Evolutionary conservation across 2,888 invertebrate species (phyloP), one percentile per base, ranked within the genome.

Genomic region (Andrena minutula): DNA sequence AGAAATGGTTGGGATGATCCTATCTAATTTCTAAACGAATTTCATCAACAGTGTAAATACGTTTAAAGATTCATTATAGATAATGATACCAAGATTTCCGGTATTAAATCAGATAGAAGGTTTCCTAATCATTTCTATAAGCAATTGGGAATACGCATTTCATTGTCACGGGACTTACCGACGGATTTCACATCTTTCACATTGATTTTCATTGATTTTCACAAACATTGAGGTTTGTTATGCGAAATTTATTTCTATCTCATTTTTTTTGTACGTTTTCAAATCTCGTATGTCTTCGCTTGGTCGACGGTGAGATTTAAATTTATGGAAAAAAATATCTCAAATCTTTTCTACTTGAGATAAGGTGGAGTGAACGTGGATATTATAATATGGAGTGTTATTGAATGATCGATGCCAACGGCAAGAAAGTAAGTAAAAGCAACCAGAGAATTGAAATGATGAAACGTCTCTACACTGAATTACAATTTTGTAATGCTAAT

Each of bases 381-480:
- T 53, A 66, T 78, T 26, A 51, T 16, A 69, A 35, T n/a, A 30
- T 20, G 32, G 60, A 65, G 68, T 85, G 68, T 75, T 58, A 58
- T 8, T 65, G 60, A 32, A 72, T n/a, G 41, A 7, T 66, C 30
- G 35, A 68, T 85, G 26, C 66, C 75, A 76, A 71, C 75, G 64
- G 72, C 49, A 82, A 20, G 49, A 82, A 76, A 86, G 86, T 86
- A 87, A 86, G 86, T 86, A 87, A 75, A 63, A 28, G 74, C 84
- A 26, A 60, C 8, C n/a, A 63, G n/a, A 63, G 72, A 68, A 53
- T 63, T 53, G 64, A 53, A 51, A 75, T 53, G 58, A 74, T 58
- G 51, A 30, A 63, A 70, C 26, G 28, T 77, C 8, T 71, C 66
- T 78, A 75, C 60, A 63, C 7, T 74, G 8, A 61, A 53, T 71